A percentile compares a stretch with the other conserved stretches of the same genome.
These are phyloP conservation scores for Ornithoptera alexandrae DNA, from an alignment of 2,888 invertebrate species.

Conservation along the genomic window DNA sequence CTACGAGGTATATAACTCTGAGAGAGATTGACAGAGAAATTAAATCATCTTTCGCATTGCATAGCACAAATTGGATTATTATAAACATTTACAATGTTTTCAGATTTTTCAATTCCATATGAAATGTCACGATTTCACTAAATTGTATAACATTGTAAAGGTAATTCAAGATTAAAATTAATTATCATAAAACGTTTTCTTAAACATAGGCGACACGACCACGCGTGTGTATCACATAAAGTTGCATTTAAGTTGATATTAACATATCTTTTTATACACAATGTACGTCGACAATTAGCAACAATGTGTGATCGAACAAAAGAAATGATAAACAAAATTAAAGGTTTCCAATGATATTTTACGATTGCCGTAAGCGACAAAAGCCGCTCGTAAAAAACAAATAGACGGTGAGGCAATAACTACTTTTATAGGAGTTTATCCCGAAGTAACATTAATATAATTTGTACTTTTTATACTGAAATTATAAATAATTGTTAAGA, in stretches of 20 bases:
- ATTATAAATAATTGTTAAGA: slow-evolving; percentile 19
- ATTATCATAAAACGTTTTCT: slow-evolving; percentile 21
- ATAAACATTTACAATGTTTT: background rate
- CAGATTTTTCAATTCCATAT: background rate
- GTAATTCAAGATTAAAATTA: slow-evolving; percentile 26
- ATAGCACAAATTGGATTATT: background rate
- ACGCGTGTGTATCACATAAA: slow-evolving; percentile 29
- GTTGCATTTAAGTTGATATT: slow-evolving; percentile 18
- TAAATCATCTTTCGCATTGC: too few relatives aligned
- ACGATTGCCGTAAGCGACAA: slow-evolving; percentile 74
- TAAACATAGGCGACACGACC: slow-evolving; percentile 15
- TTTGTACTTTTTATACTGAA: slow-evolving; percentile 32
- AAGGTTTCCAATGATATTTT: slow-evolving; percentile 73
- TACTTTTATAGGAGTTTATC: slow-evolving; percentile 24
- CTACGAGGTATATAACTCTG: too few relatives aligned
- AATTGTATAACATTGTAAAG: slow-evolving; percentile 25
- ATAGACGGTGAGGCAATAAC: slow-evolving; percentile 51
- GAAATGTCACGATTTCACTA: slow-evolving; percentile 36
- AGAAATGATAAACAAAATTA: slow-evolving; percentile 74
- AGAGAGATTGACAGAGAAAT: too few relatives aligned
- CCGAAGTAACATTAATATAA: slow-evolving; percentile 15
- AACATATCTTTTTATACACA: slow-evolving; percentile 41
- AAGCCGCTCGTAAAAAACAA: slow-evolving; percentile 66
- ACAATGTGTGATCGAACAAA: slow-evolving; percentile 64
- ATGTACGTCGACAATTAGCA: slow-evolving; percentile 59